Base-by-base conservation (phyloP, 2,113 vertebrate genomes). In the Chaenocephalus aceratus region DNA sequence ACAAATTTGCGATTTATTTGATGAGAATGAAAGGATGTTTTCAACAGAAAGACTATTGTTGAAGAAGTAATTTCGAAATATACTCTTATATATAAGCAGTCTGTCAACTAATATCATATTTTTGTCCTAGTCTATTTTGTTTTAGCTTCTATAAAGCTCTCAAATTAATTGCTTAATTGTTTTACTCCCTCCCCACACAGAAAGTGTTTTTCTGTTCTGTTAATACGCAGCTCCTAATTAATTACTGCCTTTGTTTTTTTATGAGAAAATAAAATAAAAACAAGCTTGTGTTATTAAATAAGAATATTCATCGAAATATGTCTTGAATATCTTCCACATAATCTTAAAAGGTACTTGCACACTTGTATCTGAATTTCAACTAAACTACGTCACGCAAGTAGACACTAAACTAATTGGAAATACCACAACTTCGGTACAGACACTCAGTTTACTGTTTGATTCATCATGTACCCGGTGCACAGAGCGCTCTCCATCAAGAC, bases 401-500 rank as follows among this genome's bases (percentile, higher is more conserved):
- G 64, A 41, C n/a, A 54, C 71, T 86, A 74, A 45, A 79, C 26
- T 69, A 60, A 45, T 57, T 34, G 53, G 61, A 84, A 86, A 78
- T 65, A 72, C 51, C 61, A 62, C 26, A 72, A 74, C 13, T 67
- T 1, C 16, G 36, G 62, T 46, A 56, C 76, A 72, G 64, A 81
- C 64, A 72, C 72, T 80, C 1, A 69, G 7, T 65, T 77, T 65
- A 71, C 61, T 77, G 63, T 78, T 16, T 85, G 83, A 91, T 67
- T 89, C 81, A 88, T 87, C 63, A 57, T 66, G 68, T 34, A 48
- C 60, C 72, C 51, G 44, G 61, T 75, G 82, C 64, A 77, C 69
- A 74, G 82, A 87, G 78, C 76, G 52, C 83, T 79, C 51, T 64
- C 61, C 87, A 80, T 90, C 87, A 88, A 86, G 82, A 81, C 58